Base-by-base conservation (phyloP, 1,140 invertebrate genomes). In the Wiebesia pumilae region DNA sequence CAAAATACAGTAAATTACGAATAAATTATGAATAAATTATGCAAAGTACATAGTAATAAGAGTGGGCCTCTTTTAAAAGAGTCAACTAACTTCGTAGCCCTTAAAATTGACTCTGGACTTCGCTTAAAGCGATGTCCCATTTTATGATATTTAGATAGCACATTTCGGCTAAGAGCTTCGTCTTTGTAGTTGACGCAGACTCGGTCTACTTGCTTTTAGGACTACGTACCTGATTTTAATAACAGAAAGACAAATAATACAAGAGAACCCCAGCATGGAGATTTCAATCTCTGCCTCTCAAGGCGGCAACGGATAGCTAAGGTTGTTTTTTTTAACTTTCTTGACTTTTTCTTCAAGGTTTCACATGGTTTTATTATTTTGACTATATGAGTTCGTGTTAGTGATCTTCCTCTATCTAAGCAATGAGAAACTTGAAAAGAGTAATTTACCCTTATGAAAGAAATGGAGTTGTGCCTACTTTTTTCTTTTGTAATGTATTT, bases 61-160 rank as follows among this genome's bases (percentile, higher is more conserved):
- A 69, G 30, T 33, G 10, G 30, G 12, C 65, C 16, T 33, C n/a
- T n/a, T n/a, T n/a, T n/a, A n/a, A n/a, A n/a, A n/a, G n/a, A n/a
- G 3, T 71, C 69, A 38, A 71, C 35, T 71, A 2, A 38, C 7
- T 27, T n/a, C 3, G n/a, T 6, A n/a, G 27, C 40, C 14, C 1
- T 75, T 43, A 75, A 75, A 38, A 71, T 71, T 35, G 16, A 19
- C 21, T 0, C 43, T 54, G 73, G 43, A 62, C 71, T 79, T 83
- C 2, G 4, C 3, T 62, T 14, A 0, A 62, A 62, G 14, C 1
- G 1, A 19, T 80, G 24, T 4, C 35, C 82, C 47, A 58, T 78
- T 78, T 85, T 69, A 69, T n/a, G 67, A 87, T 58, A 65, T 51
- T 83, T 84, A 86, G 82, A 82, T 35, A 88, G 81, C 58, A 80